Conservation (phyloP, 2,113 vertebrate species). For the Suncus etruscus region DNA sequence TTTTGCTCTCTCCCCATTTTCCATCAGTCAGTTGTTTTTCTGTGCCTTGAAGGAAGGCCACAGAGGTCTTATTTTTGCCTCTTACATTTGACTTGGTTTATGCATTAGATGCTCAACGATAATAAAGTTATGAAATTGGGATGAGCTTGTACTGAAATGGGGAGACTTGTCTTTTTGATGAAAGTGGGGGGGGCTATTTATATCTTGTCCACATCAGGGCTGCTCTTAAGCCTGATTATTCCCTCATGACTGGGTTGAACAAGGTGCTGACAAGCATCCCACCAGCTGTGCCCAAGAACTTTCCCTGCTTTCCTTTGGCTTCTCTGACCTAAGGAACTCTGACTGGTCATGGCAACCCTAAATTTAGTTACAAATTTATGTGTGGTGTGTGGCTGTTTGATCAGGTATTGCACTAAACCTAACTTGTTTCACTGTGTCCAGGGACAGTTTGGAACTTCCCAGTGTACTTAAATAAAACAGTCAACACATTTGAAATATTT, state of each 20-base stretch:
- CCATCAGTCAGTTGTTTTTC: background rate
- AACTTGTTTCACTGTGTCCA: background rate
- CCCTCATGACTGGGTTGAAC: background rate
- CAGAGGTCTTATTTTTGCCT: constrained; percentile 11
- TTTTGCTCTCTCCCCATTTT: background rate
- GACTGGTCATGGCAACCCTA: background rate
- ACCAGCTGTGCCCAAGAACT: background rate
- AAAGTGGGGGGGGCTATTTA: background rate
- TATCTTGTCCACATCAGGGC: background rate
- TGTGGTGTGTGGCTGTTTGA: background rate
- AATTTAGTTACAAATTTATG: background rate
- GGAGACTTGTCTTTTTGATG: background rate
- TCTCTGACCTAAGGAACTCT: background rate
- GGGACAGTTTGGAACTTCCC: background rate
- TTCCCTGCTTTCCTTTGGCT: background rate
- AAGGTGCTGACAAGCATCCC: too few relatives aligned
- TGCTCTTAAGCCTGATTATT: background rate
- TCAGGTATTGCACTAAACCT: background rate
- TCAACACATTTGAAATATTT: background rate
- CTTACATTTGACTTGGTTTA: background rate
- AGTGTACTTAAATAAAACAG: constrained; percentile 21
- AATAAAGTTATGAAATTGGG: constrained; percentile 33
- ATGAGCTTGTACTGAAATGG: constrained; percentile 33
- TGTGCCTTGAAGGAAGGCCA: background rate
- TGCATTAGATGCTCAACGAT: background rate